Percentiles rank a stretch among this genome's conserved stretches.
Evolutionary conservation across 2,888 invertebrate genomes (phyloP).

Genomic region (Aporophyla nigra): DNA sequence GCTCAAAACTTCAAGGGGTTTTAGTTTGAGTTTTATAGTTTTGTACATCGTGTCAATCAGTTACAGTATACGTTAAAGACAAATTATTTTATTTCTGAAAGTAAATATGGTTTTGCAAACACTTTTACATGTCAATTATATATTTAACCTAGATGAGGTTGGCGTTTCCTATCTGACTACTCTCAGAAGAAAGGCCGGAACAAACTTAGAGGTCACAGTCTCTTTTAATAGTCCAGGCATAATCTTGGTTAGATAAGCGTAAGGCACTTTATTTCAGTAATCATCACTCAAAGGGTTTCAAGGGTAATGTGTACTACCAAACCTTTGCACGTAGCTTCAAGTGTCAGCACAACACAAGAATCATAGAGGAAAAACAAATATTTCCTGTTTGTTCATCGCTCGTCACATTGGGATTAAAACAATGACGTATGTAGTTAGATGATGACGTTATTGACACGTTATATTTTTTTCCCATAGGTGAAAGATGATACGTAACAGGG

Average conservation of each 20-base stretch:
- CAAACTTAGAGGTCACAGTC: too few species aligned
- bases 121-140: too few species aligned
- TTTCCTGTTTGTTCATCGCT: constrained; percentile 26
- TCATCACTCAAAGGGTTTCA: constrained; percentile 16
- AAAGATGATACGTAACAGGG: neutral
- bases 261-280: neutral
- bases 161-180: too few species aligned
- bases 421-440: constrained; percentile 1
- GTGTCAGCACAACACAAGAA: neutral
- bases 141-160: too few species aligned
- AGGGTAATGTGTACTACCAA: constrained; percentile 21
- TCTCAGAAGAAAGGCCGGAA: too few species aligned
- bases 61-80: too few species aligned
- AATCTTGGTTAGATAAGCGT: too few species aligned
- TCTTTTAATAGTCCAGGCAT: too few species aligned
- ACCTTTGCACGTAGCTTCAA: constrained; percentile 27
- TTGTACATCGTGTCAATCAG: neutral
- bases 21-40: neutral
- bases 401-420: neutral
- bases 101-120: too few species aligned
- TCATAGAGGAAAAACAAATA: constrained; percentile 28
- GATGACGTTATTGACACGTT: constrained; percentile 13
- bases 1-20: neutral
- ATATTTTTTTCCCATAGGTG: constrained; percentile 1
- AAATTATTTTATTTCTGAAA: too few species aligned